These are phyloP conservation scores for Griposia aprilina DNA, from an alignment of 2,888 invertebrate species.

Conservation along the genomic window DNA sequence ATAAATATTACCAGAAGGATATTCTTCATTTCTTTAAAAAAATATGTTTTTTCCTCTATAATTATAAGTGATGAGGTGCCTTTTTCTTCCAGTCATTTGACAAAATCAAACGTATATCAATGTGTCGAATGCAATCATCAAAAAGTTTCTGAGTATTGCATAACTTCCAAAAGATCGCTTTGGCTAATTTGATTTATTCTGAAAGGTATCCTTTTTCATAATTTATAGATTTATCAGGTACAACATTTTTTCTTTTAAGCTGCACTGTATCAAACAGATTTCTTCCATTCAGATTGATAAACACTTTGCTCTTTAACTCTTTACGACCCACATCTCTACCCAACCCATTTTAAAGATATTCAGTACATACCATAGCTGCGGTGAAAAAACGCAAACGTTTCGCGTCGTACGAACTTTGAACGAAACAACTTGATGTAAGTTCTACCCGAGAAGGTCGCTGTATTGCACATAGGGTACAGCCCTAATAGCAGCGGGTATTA, in stretches of 20 bases:
- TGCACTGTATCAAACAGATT: not conserved
- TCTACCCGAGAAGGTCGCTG: conserved; percentile 79
- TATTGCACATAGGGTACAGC: conserved; percentile 75
- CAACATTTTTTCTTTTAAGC: not conserved
- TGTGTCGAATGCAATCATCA: too few species aligned
- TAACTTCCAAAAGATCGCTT: not conserved
- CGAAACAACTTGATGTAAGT: conserved; percentile 75
- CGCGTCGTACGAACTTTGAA: conserved; percentile 70
- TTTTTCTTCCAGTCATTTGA: not conserved
- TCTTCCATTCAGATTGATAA: not conserved
- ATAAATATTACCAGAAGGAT: not conserved
- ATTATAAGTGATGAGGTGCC: too few species aligned
- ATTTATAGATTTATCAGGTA: not conserved
- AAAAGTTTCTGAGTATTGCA: not conserved
- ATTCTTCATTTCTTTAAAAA: too few species aligned
- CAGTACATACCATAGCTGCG: conserved; percentile 36
- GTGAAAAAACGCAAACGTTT: conserved; percentile 65
- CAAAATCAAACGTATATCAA: not conserved
- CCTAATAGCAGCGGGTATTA: conserved; percentile 63
- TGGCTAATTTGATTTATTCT: not conserved
- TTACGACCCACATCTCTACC: conserved; percentile 35
- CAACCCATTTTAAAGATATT: conserved; percentile 16
- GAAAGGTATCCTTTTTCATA: not conserved
- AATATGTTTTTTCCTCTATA: not conserved
- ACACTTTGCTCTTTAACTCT: not conserved